These are phyloP conservation scores for Melieria omissa DNA, from an alignment of 2,888 invertebrate species.

Conservation along the genomic window DNA sequence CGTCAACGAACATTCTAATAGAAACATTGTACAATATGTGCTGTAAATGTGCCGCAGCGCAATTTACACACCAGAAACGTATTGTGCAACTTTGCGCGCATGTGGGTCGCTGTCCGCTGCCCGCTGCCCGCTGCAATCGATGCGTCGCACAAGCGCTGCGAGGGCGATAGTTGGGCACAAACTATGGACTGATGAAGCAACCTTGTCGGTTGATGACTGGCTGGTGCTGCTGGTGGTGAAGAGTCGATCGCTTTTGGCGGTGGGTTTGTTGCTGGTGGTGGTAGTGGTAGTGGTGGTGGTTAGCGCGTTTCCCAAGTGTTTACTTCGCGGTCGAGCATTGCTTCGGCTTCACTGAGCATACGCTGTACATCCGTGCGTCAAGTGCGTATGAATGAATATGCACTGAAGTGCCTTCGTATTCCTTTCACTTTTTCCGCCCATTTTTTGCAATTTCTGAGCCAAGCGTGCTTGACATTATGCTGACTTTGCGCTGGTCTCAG, in stretches of 20 bases:
- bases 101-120: background rate
- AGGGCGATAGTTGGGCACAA: background rate
- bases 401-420: conserved; percentile 40
- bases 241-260: conserved; percentile 29
- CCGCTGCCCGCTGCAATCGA: conserved; percentile 1
- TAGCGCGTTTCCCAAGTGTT: conserved; percentile 32
- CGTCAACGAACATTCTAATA: conserved; percentile 31
- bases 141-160: background rate
- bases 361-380: conserved; percentile 50
- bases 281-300: conserved; percentile 42
- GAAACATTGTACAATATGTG: conserved; percentile 54
- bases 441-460: conserved; percentile 2
- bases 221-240: background rate
- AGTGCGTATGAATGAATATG: conserved; percentile 54
- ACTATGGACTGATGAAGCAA: background rate
- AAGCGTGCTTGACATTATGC: conserved; percentile 64
- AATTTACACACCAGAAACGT: conserved; percentile 65
- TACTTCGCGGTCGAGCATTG: conserved; percentile 61
- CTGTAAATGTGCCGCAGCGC: conserved; percentile 49
- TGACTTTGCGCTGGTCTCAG: conserved; percentile 47
- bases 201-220: background rate
- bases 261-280: conserved; percentile 38
- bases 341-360: conserved; percentile 62
- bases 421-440: conserved; percentile 25
- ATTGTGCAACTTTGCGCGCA: conserved; percentile 51